phyloP scores from a whole-genome alignment of 2,888 invertebrate species.

The Hyposoter dolosus region DNA sequence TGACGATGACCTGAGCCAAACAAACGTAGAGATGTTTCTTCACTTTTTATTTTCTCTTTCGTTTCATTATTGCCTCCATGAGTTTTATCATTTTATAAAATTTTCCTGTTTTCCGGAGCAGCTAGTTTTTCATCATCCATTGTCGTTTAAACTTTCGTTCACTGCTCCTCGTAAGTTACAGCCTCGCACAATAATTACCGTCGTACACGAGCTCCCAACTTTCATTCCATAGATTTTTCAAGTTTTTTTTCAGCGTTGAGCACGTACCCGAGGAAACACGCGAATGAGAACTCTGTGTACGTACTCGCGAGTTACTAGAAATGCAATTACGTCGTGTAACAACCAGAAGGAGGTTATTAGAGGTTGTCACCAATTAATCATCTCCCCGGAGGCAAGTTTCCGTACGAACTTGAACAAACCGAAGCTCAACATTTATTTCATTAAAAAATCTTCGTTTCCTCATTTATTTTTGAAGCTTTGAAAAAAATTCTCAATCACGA shows the following conservation, averaged over 20 bases:
- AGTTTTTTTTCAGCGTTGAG: neutral
- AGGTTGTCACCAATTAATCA: neutral
- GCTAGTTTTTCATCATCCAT: neutral
- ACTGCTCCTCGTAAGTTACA: slow-evolving; percentile 2
- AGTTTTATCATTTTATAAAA: neutral
- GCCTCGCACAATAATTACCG: neutral
- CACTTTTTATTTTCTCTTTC: neutral
- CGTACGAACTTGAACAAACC: neutral
- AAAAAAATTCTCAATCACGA: neutral
- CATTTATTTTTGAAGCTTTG: neutral
- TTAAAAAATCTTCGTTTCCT: neutral
- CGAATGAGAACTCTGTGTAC: neutral
- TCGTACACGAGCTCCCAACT: neutral
- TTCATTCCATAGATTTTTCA: neutral
- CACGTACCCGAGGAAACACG: slow-evolving; percentile 1
- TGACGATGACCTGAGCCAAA: neutral
- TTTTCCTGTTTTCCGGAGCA: slow-evolving; percentile 2
- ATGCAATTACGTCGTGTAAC: slow-evolving; percentile 17
- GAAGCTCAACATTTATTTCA: neutral
- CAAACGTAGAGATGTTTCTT: neutral
- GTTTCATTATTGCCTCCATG: neutral
- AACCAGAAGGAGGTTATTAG: neutral
- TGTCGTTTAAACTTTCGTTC: slow-evolving; percentile 36
- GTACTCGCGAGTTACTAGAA: neutral
- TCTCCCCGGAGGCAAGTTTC: neutral